A percentile compares a stretch with the other conserved stretches of the same genome.
These are phyloP conservation scores for Capitella teleta DNA, from an alignment of 1,140 invertebrate genomes.

Conservation along the genomic window DNA sequence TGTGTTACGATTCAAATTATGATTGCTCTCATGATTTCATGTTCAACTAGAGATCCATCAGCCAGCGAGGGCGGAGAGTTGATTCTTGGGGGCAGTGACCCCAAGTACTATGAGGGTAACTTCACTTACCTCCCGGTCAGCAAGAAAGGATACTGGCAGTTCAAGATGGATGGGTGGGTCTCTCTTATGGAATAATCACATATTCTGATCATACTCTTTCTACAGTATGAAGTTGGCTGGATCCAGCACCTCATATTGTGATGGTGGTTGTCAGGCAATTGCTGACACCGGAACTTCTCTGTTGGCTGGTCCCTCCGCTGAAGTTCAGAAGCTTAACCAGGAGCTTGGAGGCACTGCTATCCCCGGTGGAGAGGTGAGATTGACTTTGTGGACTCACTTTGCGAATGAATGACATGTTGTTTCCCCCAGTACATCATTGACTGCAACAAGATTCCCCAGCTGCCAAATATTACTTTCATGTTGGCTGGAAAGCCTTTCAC, in stretches of 20 bases:
- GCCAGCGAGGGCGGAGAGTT: constrained; percentile 76
- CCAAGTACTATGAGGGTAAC: constrained; percentile 73
- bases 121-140: constrained; percentile 85
- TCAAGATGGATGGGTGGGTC: constrained; percentile 62
- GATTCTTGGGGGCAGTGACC: constrained; percentile 90
- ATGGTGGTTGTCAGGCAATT: constrained; percentile 69
- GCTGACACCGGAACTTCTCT: constrained; percentile 97
- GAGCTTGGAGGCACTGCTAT: constrained; percentile 71
- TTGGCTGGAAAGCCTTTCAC: constrained; percentile 67
- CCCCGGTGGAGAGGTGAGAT: constrained; percentile 55
- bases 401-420: not conserved
- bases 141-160: constrained; percentile 92
- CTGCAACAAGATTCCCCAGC: constrained; percentile 43
- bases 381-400: too few species aligned
- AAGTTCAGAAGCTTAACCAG: constrained; percentile 72
- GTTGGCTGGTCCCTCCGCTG: constrained; percentile 82
- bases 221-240: constrained; percentile 38
- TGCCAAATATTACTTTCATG: constrained; percentile 71
- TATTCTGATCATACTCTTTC: not conserved
- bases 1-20: too few species aligned
- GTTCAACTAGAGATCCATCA: constrained; percentile 71
- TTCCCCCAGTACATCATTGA: constrained; percentile 43
- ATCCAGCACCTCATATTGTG: constrained; percentile 16
- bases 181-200: not conserved
- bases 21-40: too few species aligned